Evolutionary conservation across 2,113 vertebrate species (phyloP), one percentile per base, ranked within the genome.

Genomic region (Physeter macrocephalus): DNA sequence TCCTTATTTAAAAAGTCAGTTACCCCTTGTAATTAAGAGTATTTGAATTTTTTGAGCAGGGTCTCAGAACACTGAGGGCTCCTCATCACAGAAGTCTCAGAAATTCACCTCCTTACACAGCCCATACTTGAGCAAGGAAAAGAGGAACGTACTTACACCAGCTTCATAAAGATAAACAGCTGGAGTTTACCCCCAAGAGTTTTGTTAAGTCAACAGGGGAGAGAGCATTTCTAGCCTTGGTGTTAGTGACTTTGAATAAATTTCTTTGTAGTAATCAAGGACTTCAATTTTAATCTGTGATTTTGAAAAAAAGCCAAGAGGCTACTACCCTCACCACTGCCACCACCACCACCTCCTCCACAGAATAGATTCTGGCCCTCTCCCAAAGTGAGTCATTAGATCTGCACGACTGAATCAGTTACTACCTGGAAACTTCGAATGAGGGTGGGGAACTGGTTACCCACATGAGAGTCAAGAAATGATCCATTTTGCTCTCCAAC

Each of bases 401-500:
- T 43, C 89, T 91, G 52, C 39, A n/a, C 66, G 57, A 29, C 1
- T 36, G 34, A 61, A 21, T 62, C 34, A 72, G 96, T 94, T 96
- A 97, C 98, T 99, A 99, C 99, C 99, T 99, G 99, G 98, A 99
- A 99, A 98, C 98, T 99, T 98, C 98, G 98, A 98, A 99, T 99
- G 98, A 99, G 80, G 72, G 75, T 97, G 0, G 98, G 98, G 95
- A 98, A 98, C 95, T 97, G 93, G 3, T 93, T 67, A 97, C 93
- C 95, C 97, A 96, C 96, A 59, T 14, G 67, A 15, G 86, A 95
- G 83, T 39, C 89, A 96, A 89, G 98, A 84, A 96, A 96, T 46
- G 98, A 23, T 90, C 97, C 98, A 61, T 85, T 97, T 46, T 97
- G 97, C 96, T 97, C 95, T 93, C 98, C 98, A 98, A 95, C 95